Evolutionary conservation across 2,113 vertebrate species (phyloP), one percentile per base, ranked within the genome.

Genomic region (Epinephelus fuscoguttatus): DNA sequence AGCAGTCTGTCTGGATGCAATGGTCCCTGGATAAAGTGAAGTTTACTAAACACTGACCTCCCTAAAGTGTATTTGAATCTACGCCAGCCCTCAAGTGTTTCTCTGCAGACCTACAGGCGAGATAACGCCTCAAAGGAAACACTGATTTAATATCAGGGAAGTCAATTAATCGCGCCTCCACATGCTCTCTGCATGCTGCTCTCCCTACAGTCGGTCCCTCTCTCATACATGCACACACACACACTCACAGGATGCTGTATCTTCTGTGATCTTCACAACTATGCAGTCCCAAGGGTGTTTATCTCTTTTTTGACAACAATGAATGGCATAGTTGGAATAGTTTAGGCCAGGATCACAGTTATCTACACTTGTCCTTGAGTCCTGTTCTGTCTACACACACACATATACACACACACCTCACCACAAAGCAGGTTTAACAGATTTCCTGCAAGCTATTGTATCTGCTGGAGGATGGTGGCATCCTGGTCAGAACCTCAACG

Each of bases 391-490:
- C 49, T 25, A 52, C 19, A n/a, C 69, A 74, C 30, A n/a, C n/a
- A 52, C 37, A 61, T 68, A 52, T 60, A 49, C 53, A 63, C 60
- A 21, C 59, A 49, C 80, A 59, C 69, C 62, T 85, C 52, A 45
- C 61, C 75, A 87, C 88, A 91, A 92, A 93, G 80, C 80, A 91
- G 89, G 63, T 92, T 93, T 88, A 89, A 69, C 91, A 95, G 90
- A 89, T 92, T 94, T 96, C 94, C 93, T 96, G 91, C 62, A 53
- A 86, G 91, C 91, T 90, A 87, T 95, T 95, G 93, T 95, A 93
- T 95, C 91, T 90, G 87, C 75, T 82, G 78, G 85, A 91, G 88
- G 84, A 89, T 85, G 88, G 84, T 93, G 86, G 88, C 83, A 89
- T 96, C 94, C 92, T 88, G 86, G 76, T 70, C 75, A 77, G 76